Base-by-base conservation (phyloP, 2,888 invertebrate species). In the Meteorus colon region DNA sequence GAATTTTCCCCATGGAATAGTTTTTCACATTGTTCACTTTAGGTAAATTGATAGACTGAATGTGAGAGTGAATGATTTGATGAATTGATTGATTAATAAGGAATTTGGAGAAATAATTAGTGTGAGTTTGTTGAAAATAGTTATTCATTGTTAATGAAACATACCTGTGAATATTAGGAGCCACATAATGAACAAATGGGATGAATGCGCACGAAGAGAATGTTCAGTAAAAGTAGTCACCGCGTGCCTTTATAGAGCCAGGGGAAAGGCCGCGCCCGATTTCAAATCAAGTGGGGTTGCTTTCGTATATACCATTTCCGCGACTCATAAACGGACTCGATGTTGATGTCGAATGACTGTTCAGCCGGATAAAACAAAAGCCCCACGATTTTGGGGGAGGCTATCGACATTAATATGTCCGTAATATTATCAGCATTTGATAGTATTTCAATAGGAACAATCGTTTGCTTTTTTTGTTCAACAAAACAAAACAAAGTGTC, bases 191-290 rank as follows among this genome's bases (percentile, higher is more conserved):
- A 85, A 85, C 81, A 85, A 87, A 87, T 86, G 76, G 81, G 85
- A 85, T 85, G 84, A 87, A 84, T 84, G 80, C 85, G 83, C 85
- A 86, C 79, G 81, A 86, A 86, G 87, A 84, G 88, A 88, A 88
- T 88, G 88, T 87, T 86, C 84, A 80, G 81, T 83, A 78, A 82
- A 85, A 84, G 85, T 86, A 83, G 83, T 83, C 82, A 84, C 83
- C 82, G 84, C 85, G 85, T 86, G 84, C 86, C 86, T 88, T 88
- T 88, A 88, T 88, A 88, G 87, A 88, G 86, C 86, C 81, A 84
- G 83, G 87, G 87, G 87, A 88, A 88, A 88, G 88, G 88, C 88
- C 85, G 86, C 86, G 86, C 86, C 87, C 86, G 87, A 81, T 79
- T 78, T 79, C 80, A 73, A 79, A 76, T 81, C 86, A 86, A 83